Evolutionary conservation across 2,888 invertebrate genomes (phyloP).

Genomic region (Caenorhabditis imperialis): DNA sequence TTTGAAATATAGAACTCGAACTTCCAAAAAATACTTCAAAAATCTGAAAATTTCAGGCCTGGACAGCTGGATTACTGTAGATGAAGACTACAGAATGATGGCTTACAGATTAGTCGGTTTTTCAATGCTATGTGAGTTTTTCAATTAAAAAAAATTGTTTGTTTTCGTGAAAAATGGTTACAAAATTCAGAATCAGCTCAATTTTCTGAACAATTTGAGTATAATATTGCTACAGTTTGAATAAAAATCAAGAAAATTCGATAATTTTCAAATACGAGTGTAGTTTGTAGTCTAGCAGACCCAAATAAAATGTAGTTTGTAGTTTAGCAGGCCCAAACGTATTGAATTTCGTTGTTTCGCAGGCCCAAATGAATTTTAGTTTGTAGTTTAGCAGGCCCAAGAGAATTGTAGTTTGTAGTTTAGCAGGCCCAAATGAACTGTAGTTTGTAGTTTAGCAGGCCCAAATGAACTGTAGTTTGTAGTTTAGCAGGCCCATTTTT

Average conservation of each 20-base stretch:
- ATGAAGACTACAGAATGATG: slow-evolving; percentile 28
- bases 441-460: no score
- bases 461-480: no score
- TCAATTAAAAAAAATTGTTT: no score
- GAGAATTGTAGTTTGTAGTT: background rate
- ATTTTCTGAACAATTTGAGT: no score
- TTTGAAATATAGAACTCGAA: background rate
- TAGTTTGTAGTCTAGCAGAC: slow-evolving; percentile 14
- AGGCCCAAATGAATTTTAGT: slow-evolving; percentile 4
- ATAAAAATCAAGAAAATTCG: no score
- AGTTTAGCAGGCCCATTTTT: no score
- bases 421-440: no score
- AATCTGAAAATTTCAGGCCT: slow-evolving; percentile 34
- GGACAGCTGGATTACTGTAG: slow-evolving; percentile 45
- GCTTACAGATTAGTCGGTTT: slow-evolving; percentile 56
- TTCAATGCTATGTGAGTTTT: slow-evolving; percentile 2
- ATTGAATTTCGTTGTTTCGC: background rate
- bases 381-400: background rate
- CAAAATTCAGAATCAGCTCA: no score
- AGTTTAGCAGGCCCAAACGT: no score
- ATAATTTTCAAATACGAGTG: no score
- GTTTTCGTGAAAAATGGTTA: no score
- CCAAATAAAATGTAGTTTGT: slow-evolving; percentile 2
- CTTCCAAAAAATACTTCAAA: background rate
- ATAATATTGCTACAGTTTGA: no score